These are phyloP conservation scores for Heliconius charithonia DNA, from an alignment of 2,888 invertebrate genomes.

Conservation along the genomic window DNA sequence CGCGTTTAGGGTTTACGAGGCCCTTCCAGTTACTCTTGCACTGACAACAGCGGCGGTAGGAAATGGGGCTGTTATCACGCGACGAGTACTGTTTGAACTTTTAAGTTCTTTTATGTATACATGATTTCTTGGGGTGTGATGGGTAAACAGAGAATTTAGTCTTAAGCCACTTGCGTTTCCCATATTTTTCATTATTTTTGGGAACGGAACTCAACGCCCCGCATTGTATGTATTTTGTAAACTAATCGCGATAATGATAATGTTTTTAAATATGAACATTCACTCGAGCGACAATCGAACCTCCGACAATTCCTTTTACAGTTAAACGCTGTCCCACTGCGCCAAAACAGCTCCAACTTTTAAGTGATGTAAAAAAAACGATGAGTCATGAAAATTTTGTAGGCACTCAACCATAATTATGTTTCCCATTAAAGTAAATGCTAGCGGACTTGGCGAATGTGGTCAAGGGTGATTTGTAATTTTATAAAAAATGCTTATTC, in stretches of 20 bases:
- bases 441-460: neutral
- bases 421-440: constrained; percentile 47
- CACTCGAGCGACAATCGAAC: neutral
- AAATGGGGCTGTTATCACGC: constrained; percentile 41
- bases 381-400: constrained; percentile 45
- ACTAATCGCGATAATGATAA: neutral
- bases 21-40: constrained; percentile 47
- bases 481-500: constrained; percentile 1
- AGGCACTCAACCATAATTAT: constrained; percentile 46
- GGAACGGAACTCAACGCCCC: neutral
- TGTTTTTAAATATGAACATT: too few relatives aligned
- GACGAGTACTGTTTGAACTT: constrained; percentile 38
- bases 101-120: constrained; percentile 10
- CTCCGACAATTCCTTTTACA: neutral
- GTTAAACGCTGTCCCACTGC: neutral
- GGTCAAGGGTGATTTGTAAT: neutral
- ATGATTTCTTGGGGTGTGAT: neutral
- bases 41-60: constrained; percentile 43
- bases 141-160: neutral
- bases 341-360: constrained; percentile 31
- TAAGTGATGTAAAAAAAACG: constrained; percentile 43
- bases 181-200: too few relatives aligned
- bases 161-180: too few relatives aligned
- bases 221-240: neutral
- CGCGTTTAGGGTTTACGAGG: constrained; percentile 42